phyloP scores from a whole-genome alignment of 2,888 invertebrate genomes.

The Aphrophora alni region DNA sequence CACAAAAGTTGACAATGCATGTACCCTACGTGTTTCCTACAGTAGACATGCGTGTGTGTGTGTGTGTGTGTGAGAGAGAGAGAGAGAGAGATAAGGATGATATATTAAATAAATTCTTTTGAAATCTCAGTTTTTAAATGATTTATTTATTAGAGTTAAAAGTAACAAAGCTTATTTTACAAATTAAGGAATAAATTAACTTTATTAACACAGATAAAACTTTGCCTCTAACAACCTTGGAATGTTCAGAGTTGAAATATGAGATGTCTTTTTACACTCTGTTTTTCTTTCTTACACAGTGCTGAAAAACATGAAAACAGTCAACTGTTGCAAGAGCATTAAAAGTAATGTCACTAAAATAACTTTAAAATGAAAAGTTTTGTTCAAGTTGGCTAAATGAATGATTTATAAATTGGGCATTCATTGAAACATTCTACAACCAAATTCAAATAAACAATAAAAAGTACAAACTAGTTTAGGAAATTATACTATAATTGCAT shows the following conservation, averaged over 20 bases:
- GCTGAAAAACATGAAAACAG: neutral
- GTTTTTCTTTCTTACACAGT: neutral
- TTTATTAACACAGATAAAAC: neutral
- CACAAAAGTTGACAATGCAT: too few relatives aligned
- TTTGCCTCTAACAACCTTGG: neutral
- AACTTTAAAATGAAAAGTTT: neutral
- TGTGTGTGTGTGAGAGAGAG: too few relatives aligned
- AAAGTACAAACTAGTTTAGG: too few relatives aligned
- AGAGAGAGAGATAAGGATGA: too few relatives aligned
- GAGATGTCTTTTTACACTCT: neutral
- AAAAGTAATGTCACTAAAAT: neutral
- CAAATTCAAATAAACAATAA: too few relatives aligned
- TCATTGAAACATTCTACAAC: too few relatives aligned
- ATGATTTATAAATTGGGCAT: neutral
- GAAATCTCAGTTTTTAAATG: neutral
- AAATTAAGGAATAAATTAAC: neutral
- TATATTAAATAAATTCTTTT: too few relatives aligned
- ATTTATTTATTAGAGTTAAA: neutral
- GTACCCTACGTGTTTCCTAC: too few relatives aligned
- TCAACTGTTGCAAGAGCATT: neutral
- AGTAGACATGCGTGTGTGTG: too few relatives aligned
- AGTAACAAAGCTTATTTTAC: neutral
- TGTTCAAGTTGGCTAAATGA: neutral
- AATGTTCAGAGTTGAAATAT: neutral
- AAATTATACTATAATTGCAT: too few relatives aligned